Percentiles rank a stretch among this genome's conserved stretches.
Evolutionary conservation across 2,888 invertebrate species (phyloP).

Genomic region (Cotesia congregata): DNA sequence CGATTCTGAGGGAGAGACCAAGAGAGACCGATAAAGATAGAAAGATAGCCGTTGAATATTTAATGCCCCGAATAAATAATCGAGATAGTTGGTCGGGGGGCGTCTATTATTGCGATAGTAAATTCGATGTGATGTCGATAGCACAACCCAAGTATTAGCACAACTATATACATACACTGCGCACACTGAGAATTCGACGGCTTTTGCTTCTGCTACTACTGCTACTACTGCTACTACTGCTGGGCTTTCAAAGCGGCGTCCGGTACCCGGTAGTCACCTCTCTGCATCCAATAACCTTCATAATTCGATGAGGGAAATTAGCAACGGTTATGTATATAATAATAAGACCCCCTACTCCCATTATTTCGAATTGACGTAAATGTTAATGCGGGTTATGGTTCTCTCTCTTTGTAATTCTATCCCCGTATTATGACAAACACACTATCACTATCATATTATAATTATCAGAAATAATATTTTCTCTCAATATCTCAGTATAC

Average conservation of each 20-base stretch:
- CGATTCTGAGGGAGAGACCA: not conserved
- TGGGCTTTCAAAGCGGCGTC: slow-evolving; percentile 34
- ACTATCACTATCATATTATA: not conserved
- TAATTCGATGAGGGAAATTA: slow-evolving; percentile 62
- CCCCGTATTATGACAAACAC: not conserved
- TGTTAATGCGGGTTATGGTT: slow-evolving; percentile 14
- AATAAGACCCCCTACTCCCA: slow-evolving; percentile 53
- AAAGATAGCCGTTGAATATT: slow-evolving; percentile 14
- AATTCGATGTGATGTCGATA: slow-evolving; percentile 47
- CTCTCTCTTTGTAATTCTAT: not conserved
- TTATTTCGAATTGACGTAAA: slow-evolving; percentile 20
- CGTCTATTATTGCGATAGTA: slow-evolving; percentile 40
- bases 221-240: too few species aligned
- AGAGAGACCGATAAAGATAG: not conserved
- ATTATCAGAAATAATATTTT: not conserved
- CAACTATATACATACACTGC: slow-evolving; percentile 19
- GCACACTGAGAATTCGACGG: slow-evolving; percentile 24
- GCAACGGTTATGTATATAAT: slow-evolving; percentile 54
- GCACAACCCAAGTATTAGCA: slow-evolving; percentile 34
- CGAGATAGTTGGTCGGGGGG: slow-evolving; percentile 22
- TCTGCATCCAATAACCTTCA: slow-evolving; percentile 52
- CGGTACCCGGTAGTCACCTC: slow-evolving; percentile 33
- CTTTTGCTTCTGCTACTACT: slow-evolving; percentile 27
- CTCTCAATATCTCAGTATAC: not conserved
- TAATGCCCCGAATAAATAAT: slow-evolving; percentile 40